Evolutionary conservation across 2,888 invertebrate species (phyloP).

Genomic region (Epistrophe grossulariae): DNA sequence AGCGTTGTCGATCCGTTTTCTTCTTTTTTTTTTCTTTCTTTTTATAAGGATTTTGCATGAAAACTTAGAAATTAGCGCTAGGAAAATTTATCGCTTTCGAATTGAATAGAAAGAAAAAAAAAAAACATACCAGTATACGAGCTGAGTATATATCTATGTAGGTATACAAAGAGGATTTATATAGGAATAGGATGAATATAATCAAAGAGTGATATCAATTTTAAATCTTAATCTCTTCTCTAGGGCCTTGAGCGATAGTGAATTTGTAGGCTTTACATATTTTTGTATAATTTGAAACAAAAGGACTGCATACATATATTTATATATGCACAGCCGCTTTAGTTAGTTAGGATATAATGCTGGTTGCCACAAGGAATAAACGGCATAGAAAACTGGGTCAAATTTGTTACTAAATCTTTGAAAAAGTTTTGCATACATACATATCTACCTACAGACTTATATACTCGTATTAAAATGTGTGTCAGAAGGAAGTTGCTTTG

Average conservation of each 20-base stretch:
- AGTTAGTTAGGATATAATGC: constrained; percentile 17
- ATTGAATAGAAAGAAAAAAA: constrained; percentile 61
- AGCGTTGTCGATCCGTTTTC: constrained; percentile 47
- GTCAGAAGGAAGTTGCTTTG: constrained; percentile 20
- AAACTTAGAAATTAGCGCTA: constrained; percentile 75
- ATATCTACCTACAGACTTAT: background rate
- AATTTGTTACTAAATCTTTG: constrained; percentile 48
- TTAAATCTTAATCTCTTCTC: constrained; percentile 70
- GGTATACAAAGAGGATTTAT: constrained; percentile 28
- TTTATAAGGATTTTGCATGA: constrained; percentile 41
- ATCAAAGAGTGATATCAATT: constrained; percentile 67
- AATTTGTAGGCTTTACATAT: constrained; percentile 64
- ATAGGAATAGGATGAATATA: background rate
- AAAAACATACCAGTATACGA: constrained; percentile 7
- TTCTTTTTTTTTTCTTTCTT: background rate
- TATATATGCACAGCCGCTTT: background rate
- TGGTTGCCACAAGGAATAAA: constrained; percentile 22
- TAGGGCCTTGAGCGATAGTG: constrained; percentile 59
- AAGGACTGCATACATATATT: background rate
- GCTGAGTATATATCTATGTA: background rate
- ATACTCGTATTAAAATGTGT: background rate
- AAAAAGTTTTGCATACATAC: background rate
- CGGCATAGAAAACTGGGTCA: constrained; percentile 30
- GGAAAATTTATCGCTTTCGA: constrained; percentile 73
- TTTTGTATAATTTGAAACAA: constrained; percentile 56